Percentiles rank a stretch among this genome's conserved stretches.
These are phyloP conservation scores for Isotomurus palustris DNA, from an alignment of 2,888 invertebrate species.

Conservation along the genomic window DNA sequence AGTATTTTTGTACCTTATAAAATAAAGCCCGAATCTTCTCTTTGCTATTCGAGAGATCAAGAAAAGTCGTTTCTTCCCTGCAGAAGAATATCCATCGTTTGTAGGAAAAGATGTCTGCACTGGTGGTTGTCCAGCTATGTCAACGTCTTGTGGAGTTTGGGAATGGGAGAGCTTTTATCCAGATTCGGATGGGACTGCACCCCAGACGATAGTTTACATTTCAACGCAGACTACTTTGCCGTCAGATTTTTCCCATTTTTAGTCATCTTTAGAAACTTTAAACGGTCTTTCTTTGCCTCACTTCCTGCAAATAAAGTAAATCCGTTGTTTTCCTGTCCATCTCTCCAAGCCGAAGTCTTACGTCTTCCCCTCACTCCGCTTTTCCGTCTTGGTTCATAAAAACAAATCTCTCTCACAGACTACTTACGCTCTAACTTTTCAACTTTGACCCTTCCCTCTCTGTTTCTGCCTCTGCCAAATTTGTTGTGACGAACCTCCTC, in stretches of 20 bases:
- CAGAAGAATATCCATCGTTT: not conserved
- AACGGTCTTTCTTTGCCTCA: conserved; percentile 20
- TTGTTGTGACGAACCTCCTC: no score
- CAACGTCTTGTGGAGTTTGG: no score
- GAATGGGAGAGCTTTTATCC: conserved; percentile 9
- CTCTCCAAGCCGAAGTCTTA: conserved; percentile 1
- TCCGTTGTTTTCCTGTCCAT: conserved; percentile 3
- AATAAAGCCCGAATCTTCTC: no score
- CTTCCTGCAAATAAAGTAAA: conserved; percentile 7
- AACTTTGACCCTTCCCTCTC: conserved; percentile 28
- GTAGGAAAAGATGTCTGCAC: no score
- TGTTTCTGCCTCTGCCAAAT: not conserved
- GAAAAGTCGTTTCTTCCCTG: not conserved
- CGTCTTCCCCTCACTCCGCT: not conserved
- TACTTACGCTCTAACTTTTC: conserved; percentile 23
- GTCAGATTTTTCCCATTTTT: conserved; percentile 38
- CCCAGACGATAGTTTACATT: conserved; percentile 42
- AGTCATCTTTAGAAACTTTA: conserved; percentile 36
- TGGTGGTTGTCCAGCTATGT: no score
- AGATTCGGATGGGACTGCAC: conserved; percentile 27
- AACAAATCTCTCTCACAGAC: conserved; percentile 6
- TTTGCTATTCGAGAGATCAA: no score
- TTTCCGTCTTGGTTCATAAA: conserved; percentile 10
- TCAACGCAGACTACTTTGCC: conserved; percentile 35
- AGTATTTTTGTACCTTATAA: no score